Evolutionary conservation across 2,113 vertebrate genomes (phyloP), one percentile per base, ranked within the genome.

Genomic region (Phylloscopus trochiloides): DNA sequence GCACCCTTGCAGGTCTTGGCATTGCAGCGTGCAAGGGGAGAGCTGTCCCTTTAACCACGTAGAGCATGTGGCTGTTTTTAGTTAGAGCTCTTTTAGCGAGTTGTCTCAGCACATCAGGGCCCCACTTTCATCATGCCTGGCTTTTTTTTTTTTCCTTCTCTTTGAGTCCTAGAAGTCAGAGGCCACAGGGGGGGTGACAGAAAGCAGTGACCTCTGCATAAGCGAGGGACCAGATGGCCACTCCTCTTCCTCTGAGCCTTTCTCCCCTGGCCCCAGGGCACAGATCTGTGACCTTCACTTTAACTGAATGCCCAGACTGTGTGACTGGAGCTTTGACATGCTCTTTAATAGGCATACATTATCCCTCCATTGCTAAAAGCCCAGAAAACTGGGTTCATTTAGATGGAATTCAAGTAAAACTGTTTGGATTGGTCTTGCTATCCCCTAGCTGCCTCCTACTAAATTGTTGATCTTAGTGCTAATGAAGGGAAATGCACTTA

Each of bases 131-230:
- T 96, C 97, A 57, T 94, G 95, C 92, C 87, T 94, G 75, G 73
- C 77, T 81, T 85, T 90, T 74, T 85, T 66, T 62, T 68, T 48
- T 42, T 25, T 10, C 32, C 34, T 81, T 96, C 96, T 91, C 97
- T 98, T 97, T 96, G 98, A 98, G 98, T 97, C 98, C 97, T 90
- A 83, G 94, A 97, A 98, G 98, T 98, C 98, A 98, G 93, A 98
- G 99, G 98, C 98, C 97, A 96, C 92, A 57, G 94, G 61, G 40
- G 95, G 97, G 96, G 76, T 96, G 98, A 96, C 97, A 98, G 98
- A 96, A 98, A 98, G 98, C 93, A 88, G 97, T 99, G 98, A 99
- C 98, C 99, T 98, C 98, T 97, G 97, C 97, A 96, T 98, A 98
- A 98, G 98, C 81, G 95, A 97, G 66, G 93, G 96, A 98, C 98